phyloP scores from a whole-genome alignment of 1,140 invertebrate species.

The Drosophila rufa region DNA sequence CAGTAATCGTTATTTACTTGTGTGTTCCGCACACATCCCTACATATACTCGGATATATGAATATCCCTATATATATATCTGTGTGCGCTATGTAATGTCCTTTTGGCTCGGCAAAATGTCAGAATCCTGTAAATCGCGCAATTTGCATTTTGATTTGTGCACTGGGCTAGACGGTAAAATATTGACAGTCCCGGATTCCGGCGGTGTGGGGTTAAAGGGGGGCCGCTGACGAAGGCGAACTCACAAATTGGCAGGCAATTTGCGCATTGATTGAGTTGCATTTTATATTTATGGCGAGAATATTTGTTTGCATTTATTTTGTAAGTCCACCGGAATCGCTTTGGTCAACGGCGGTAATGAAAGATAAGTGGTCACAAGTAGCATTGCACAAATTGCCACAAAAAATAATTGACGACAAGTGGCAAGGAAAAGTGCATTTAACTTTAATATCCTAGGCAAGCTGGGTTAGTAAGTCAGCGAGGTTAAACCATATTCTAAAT shows the following conservation, averaged over 20 bases:
- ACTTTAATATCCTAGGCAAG: too few relatives aligned
- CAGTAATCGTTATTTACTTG: constrained; percentile 80
- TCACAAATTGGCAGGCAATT: constrained; percentile 56
- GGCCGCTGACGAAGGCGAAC: constrained; percentile 7
- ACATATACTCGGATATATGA: constrained; percentile 5
- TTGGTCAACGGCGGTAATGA: constrained; percentile 35
- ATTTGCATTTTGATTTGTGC: constrained; percentile 78
- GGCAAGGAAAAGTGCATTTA: neutral
- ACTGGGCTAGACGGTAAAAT: constrained; percentile 60
- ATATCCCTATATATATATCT: constrained; percentile 6
- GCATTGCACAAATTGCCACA: constrained; percentile 11
- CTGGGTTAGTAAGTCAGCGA: too few relatives aligned
- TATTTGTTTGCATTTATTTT: constrained; percentile 18
- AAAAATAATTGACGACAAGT: constrained; percentile 10
- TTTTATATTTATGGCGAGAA: constrained; percentile 29
- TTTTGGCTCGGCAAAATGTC: constrained; percentile 18
- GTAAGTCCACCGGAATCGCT: constrained; percentile 35
- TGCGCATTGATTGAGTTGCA: constrained; percentile 66
- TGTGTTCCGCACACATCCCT: constrained; percentile 18
- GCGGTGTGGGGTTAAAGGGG: neutral
- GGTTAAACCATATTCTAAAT: too few relatives aligned
- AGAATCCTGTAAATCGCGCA: constrained; percentile 65
- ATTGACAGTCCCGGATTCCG: constrained; percentile 20
- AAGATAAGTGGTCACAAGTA: constrained; percentile 39
- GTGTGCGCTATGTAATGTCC: constrained; percentile 23